Evolutionary conservation across 2,888 invertebrate species (phyloP).

Genomic region (Exocentrus adspersus): DNA sequence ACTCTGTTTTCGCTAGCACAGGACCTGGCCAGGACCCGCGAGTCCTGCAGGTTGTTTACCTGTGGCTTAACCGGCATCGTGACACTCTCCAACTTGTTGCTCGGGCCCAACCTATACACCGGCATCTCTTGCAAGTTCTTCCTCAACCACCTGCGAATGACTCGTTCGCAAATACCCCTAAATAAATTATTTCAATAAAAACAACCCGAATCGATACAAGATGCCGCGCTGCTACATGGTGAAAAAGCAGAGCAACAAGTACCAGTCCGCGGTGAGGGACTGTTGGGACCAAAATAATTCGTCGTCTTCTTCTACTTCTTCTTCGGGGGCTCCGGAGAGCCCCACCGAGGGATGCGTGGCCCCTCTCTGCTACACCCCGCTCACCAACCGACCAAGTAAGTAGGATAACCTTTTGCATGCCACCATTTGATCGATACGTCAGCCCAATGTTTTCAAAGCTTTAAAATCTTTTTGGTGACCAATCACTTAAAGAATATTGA

Average conservation of each 20-base stretch:
- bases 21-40: slow-evolving; percentile 28
- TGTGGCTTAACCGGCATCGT: slow-evolving; percentile 58
- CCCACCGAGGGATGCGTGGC: slow-evolving; percentile 72
- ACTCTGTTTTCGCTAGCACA: slow-evolving; percentile 17
- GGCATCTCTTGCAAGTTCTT: slow-evolving; percentile 56
- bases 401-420: slow-evolving; percentile 8
- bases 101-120: slow-evolving; percentile 56
- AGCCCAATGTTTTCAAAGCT: too few relatives aligned
- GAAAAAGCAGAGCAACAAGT: slow-evolving; percentile 72
- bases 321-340: slow-evolving; percentile 64
- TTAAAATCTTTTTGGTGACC: background rate
- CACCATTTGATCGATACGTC: background rate
- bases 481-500: too few relatives aligned
- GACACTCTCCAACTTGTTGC: slow-evolving; percentile 61
- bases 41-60: slow-evolving; percentile 58
- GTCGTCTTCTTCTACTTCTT: slow-evolving; percentile 37
- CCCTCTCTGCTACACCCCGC: slow-evolving; percentile 70
- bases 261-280: slow-evolving; percentile 61
- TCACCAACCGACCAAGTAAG: slow-evolving; percentile 57
- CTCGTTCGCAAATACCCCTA: slow-evolving; percentile 9
- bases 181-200: slow-evolving; percentile 1
- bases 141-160: slow-evolving; percentile 59
- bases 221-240: slow-evolving; percentile 84
- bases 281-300: slow-evolving; percentile 61
- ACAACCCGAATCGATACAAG: slow-evolving; percentile 38